Evolutionary conservation across 1,140 invertebrate genomes (phyloP).

Genomic region (Drosophila ficusphila): DNA sequence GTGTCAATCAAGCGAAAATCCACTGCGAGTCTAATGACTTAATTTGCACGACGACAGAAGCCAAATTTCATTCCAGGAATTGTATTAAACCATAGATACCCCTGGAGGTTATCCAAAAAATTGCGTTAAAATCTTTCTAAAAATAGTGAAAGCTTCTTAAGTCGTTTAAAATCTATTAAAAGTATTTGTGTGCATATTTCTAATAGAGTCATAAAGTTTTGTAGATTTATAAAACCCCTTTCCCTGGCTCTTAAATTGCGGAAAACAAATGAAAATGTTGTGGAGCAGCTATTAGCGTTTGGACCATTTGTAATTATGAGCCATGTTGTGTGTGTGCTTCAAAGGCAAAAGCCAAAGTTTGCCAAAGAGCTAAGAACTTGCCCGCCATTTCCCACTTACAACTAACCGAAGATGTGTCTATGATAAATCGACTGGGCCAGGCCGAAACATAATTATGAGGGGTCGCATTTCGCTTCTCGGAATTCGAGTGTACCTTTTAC

Average conservation of each 20-base stretch:
- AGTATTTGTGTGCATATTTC: too few relatives aligned
- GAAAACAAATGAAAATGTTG: conserved; percentile 57
- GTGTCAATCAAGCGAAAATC: conserved; percentile 63
- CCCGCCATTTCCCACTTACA: neutral
- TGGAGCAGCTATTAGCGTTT: conserved; percentile 54
- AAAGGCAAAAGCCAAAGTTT: conserved; percentile 41
- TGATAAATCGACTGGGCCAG: conserved; percentile 66
- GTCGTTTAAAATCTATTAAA: too few relatives aligned
- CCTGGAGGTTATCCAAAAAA: neutral
- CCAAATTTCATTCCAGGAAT: neutral
- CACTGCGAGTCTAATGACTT: conserved; percentile 48
- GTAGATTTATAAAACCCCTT: neutral
- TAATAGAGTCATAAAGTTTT: neutral
- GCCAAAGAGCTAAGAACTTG: conserved; percentile 45
- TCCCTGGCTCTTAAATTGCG: neutral
- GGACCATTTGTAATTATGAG: conserved; percentile 61
- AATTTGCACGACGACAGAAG: conserved; percentile 34
- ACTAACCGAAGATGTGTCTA: conserved; percentile 47
- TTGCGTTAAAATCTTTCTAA: too few relatives aligned
- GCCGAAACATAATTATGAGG: conserved; percentile 62
- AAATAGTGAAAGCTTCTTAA: too few relatives aligned
- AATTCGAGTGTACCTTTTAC: conserved; percentile 64
- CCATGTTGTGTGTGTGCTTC: conserved; percentile 32
- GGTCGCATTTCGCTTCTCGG: conserved; percentile 30
- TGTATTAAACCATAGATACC: neutral